Evolutionary conservation across 2,888 invertebrate species (phyloP).

Genomic region (Galerucella calmariensis): DNA sequence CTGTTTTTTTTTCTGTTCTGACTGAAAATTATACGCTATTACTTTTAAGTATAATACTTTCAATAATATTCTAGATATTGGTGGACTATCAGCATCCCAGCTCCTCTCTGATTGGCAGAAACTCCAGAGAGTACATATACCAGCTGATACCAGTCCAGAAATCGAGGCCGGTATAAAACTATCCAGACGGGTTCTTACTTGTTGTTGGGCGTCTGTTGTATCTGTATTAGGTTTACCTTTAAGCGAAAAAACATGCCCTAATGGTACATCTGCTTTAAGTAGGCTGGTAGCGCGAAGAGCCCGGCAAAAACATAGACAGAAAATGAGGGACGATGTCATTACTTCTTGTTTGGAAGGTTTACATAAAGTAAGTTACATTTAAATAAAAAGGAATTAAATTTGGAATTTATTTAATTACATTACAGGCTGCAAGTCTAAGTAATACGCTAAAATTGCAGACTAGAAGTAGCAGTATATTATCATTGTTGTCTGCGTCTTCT

Average conservation of each 20-base stretch:
- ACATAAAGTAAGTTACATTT: conserved; percentile 73
- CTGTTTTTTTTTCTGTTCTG: too few species aligned
- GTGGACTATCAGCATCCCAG: conserved; percentile 85
- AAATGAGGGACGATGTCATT: conserved; percentile 81
- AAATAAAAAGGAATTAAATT: neutral
- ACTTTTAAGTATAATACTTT: too few species aligned
- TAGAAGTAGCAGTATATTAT: conserved; percentile 90
- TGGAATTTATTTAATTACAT: conserved; percentile 14
- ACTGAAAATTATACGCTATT: too few species aligned
- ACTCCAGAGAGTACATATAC: conserved; percentile 78
- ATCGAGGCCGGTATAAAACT: conserved; percentile 83
- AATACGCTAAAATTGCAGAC: conserved; percentile 89
- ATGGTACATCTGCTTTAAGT: conserved; percentile 65
- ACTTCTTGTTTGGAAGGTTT: conserved; percentile 89
- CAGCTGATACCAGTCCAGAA: conserved; percentile 76
- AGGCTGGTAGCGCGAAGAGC: conserved; percentile 71
- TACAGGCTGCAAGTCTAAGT: conserved; percentile 85
- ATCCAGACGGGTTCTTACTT: conserved; percentile 83
- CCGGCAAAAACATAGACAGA: conserved; percentile 68
- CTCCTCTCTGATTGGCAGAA: conserved; percentile 89
- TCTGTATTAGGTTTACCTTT: conserved; percentile 85
- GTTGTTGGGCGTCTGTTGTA: conserved; percentile 93
- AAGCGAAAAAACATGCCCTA: conserved; percentile 65
- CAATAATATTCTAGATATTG: conserved; percentile 73
- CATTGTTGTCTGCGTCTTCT: conserved; percentile 87